Percentiles rank a stretch among this genome's conserved stretches.
phyloP scores from a whole-genome alignment of 2,797 vertebrate genomes.

The Hydrocynus forskahlii region DNA sequence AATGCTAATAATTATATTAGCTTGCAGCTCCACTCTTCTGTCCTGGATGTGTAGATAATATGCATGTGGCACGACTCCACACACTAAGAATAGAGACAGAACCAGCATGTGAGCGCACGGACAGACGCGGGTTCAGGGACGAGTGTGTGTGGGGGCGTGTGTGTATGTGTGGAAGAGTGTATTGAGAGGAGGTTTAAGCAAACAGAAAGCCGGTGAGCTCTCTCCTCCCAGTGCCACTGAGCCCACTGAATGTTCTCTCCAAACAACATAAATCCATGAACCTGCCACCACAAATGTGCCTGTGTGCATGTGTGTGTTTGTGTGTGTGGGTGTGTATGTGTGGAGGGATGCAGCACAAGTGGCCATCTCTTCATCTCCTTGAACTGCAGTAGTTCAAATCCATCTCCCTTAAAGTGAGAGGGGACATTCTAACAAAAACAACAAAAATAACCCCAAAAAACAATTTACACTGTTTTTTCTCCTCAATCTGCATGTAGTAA shows the following conservation, averaged over 20 bases:
- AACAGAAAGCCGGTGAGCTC: conserved; percentile 4
- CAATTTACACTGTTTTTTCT: too few relatives aligned
- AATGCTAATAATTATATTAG: conserved; percentile 56
- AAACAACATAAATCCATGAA: conserved; percentile 49
- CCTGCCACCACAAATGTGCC: conserved; percentile 32
- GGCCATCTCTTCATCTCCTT: conserved; percentile 36
- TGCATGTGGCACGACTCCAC: conserved; percentile 41
- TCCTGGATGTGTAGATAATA: conserved; percentile 40
- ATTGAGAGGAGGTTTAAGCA: not conserved
- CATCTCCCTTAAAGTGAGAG: conserved; percentile 36
- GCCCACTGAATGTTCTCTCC: conserved; percentile 32
- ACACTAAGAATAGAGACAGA: conserved; percentile 44
- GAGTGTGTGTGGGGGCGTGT: not conserved
- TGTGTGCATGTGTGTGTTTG: not conserved
- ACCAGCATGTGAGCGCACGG: conserved; percentile 26
- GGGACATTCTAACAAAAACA: not conserved
- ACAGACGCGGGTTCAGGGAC: conserved; percentile 15
- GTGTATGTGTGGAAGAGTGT: not conserved
- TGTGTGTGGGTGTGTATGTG: conserved; percentile 5
- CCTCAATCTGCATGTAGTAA: not conserved
- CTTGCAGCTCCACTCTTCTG: conserved; percentile 15
- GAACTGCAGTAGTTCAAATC: conserved; percentile 42
- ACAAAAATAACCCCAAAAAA: too few relatives aligned
- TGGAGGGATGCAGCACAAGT: not conserved
- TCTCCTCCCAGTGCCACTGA: conserved; percentile 7